These are phyloP conservation scores for Charaxes varanes DNA, from an alignment of 1,140 invertebrate genomes.

Conservation along the genomic window DNA sequence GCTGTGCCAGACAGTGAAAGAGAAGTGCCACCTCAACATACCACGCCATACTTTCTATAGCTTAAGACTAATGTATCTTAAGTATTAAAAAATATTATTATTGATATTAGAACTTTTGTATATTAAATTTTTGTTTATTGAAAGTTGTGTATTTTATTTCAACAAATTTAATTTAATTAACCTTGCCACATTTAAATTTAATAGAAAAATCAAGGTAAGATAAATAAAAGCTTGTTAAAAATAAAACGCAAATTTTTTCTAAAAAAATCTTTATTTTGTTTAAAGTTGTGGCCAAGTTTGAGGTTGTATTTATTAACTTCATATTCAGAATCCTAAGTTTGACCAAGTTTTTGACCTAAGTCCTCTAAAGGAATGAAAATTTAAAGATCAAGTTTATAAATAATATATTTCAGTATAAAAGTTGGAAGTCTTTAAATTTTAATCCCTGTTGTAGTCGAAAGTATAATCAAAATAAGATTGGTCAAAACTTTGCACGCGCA, in stretches of 20 bases:
- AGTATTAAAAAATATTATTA: slow-evolving; percentile 40
- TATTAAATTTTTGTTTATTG: slow-evolving; percentile 53
- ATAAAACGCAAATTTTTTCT: slow-evolving; percentile 1
- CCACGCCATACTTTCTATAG: slow-evolving; percentile 97
- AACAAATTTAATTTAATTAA: too few relatives aligned
- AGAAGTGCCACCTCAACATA: slow-evolving; percentile 91
- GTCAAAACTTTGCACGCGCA: slow-evolving; percentile 97
- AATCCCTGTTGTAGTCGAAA: slow-evolving; percentile 86
- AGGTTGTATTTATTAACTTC: too few relatives aligned
- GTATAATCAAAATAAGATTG: slow-evolving; percentile 97
- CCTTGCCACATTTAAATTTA: too few relatives aligned
- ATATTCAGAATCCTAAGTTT: too few relatives aligned
- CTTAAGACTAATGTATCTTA: slow-evolving; percentile 23
- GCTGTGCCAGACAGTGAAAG: slow-evolving; percentile 95
- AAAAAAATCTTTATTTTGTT: slow-evolving; percentile 14
- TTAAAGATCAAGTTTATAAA: too few relatives aligned
- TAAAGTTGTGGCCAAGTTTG: too few relatives aligned
- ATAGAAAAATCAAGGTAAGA: too few relatives aligned
- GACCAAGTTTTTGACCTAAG: too few relatives aligned
- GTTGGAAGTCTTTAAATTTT: too few relatives aligned
- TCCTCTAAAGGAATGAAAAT: too few relatives aligned
- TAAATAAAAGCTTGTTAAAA: too few relatives aligned
- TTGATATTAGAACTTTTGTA: slow-evolving; percentile 54
- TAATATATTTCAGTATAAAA: too few relatives aligned
- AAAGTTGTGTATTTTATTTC: slow-evolving; percentile 18